phyloP scores from a whole-genome alignment of 1,140 invertebrate species.

The Procambarus clarkii region DNA sequence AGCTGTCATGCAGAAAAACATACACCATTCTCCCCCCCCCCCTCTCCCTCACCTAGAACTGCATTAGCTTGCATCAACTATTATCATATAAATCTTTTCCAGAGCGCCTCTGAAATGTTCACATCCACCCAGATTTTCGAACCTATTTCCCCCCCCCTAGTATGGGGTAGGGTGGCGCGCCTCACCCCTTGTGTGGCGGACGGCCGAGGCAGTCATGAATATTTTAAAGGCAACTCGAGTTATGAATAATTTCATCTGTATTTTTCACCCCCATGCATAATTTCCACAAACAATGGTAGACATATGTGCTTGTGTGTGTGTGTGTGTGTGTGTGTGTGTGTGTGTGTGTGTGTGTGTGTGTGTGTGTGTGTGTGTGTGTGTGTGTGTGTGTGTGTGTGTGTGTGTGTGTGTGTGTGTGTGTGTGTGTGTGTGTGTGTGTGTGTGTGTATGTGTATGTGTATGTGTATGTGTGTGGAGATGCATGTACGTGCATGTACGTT shows the following conservation, averaged over 20 bases:
- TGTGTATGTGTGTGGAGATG: too few relatives aligned
- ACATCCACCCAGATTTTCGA: background rate
- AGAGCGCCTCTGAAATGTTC: conserved; percentile 9
- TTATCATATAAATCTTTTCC: conserved; percentile 48
- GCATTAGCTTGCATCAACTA: conserved; percentile 25
- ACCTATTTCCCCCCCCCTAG: too few relatives aligned
- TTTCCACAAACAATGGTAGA: conserved; percentile 40
- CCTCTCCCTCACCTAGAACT: conserved; percentile 1
- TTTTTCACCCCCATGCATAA: conserved; percentile 54
- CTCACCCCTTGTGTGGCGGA: background rate
- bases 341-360: too few relatives aligned
- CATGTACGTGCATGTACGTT: too few relatives aligned
- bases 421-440: too few relatives aligned
- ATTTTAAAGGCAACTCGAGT: conserved; percentile 47
- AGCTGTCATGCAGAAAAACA: background rate
- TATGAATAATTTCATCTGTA: conserved; percentile 61
- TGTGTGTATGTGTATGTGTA: too few relatives aligned
- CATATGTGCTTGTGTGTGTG: background rate
- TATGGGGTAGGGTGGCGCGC: too few relatives aligned
- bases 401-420: too few relatives aligned
- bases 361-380: too few relatives aligned
- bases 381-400: too few relatives aligned
- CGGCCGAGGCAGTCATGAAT: conserved; percentile 33
- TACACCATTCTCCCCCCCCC: background rate
- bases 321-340: too few relatives aligned